A percentile compares a stretch with the other conserved stretches of the same genome.
phyloP scores from a whole-genome alignment of 2,888 invertebrate genomes.

The Muscina levida region DNA sequence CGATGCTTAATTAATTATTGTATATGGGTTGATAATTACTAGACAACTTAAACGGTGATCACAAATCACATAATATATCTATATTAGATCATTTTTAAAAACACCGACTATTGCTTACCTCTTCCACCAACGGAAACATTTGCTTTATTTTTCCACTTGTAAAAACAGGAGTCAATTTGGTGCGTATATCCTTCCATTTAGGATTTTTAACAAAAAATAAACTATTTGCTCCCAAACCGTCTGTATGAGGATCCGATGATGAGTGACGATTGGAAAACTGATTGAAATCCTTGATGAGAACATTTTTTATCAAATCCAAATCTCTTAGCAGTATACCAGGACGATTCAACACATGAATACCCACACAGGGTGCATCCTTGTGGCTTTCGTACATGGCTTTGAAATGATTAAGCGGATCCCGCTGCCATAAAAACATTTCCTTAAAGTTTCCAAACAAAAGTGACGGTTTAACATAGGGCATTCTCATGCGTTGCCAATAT shows the following conservation, averaged over 20 bases:
- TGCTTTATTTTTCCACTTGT: slow-evolving; percentile 77
- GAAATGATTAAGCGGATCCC: slow-evolving; percentile 71
- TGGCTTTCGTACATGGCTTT: slow-evolving; percentile 71
- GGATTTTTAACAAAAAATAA: slow-evolving; percentile 79
- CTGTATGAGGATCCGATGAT: slow-evolving; percentile 72
- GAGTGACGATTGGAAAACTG: slow-evolving; percentile 76
- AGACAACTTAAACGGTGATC: too few species aligned
- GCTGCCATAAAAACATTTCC: slow-evolving; percentile 71
- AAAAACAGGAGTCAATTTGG: slow-evolving; percentile 79
- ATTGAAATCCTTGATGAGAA: slow-evolving; percentile 80
- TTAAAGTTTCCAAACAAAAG: slow-evolving; percentile 78
- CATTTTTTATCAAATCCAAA: slow-evolving; percentile 78
- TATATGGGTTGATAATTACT: too few species aligned
- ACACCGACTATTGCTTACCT: too few species aligned
- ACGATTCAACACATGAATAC: slow-evolving; percentile 78
- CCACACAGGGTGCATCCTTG: slow-evolving; percentile 70
- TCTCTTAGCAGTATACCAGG: slow-evolving; percentile 79
- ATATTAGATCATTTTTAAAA: too few species aligned
- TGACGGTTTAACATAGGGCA: slow-evolving; percentile 74
- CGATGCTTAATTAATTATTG: too few species aligned
- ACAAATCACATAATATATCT: too few species aligned
- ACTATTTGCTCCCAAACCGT: slow-evolving; percentile 78
- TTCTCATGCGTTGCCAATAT: slow-evolving; percentile 74
- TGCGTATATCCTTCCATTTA: slow-evolving; percentile 78
- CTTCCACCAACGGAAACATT: slow-evolving; percentile 75